These are phyloP conservation scores for Barypeithes pellucidus DNA, from an alignment of 2,888 invertebrate species.

Conservation along the genomic window DNA sequence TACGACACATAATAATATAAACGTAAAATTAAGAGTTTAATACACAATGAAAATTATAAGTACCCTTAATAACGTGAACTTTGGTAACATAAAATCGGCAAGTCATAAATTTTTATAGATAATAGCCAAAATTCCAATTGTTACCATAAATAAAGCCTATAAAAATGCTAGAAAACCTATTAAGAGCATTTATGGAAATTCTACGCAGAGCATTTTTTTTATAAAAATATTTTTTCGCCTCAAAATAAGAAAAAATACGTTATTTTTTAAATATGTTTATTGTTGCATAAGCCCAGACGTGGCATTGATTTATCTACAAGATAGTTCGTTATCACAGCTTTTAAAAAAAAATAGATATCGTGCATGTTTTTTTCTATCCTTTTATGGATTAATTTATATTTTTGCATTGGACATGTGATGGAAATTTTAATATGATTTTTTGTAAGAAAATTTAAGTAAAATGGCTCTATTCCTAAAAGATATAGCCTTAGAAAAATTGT, in stretches of 20 bases:
- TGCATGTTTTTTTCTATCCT: not conserved
- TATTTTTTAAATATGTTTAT: slow-evolving; percentile 1
- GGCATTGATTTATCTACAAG: slow-evolving; percentile 11
- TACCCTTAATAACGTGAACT: not conserved
- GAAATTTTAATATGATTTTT: not conserved
- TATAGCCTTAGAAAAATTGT: no score
- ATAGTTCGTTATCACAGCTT: slow-evolving; percentile 32
- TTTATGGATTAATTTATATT: not conserved
- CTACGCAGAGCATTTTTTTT: not conserved
- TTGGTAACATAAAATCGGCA: not conserved
- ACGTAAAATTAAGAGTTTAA: slow-evolving; percentile 8
- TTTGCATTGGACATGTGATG: not conserved
- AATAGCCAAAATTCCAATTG: no score
- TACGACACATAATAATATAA: not conserved
- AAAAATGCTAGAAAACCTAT: not conserved
- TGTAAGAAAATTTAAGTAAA: no score
- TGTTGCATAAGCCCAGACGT: slow-evolving; percentile 27
- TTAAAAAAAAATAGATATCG: slow-evolving; percentile 17
- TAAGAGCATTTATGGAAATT: no score
- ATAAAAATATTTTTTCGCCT: not conserved
- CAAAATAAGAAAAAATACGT: slow-evolving; percentile 16
- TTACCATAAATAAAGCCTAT: not conserved
- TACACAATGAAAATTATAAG: slow-evolving; percentile 22
- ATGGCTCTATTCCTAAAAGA: no score
- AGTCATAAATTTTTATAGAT: slow-evolving; percentile 1